These are phyloP conservation scores for Cydia pomonella DNA, from an alignment of 1,140 invertebrate species.

Conservation along the genomic window DNA sequence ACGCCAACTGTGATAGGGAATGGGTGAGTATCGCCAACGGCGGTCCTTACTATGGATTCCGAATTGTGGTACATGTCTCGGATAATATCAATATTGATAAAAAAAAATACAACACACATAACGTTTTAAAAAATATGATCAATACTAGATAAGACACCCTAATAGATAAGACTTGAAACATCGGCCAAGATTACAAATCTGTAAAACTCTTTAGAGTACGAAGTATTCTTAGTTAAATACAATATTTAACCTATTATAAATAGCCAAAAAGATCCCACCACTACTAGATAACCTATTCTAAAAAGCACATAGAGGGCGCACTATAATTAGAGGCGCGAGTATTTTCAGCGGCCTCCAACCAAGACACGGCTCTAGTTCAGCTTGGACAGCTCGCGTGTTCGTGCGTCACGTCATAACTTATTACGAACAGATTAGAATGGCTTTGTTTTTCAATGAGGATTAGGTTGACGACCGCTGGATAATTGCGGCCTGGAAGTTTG, in stretches of 20 bases:
- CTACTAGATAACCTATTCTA: slow-evolving; percentile 12
- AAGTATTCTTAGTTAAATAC: neutral
- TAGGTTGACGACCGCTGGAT: slow-evolving; percentile 11
- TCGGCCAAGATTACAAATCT: too few species aligned
- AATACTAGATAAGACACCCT: too few species aligned
- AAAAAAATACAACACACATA: too few species aligned
- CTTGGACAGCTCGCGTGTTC: slow-evolving; percentile 40
- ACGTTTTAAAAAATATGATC: too few species aligned
- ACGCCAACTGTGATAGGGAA: too few species aligned
- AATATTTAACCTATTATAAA: neutral
- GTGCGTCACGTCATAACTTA: slow-evolving; percentile 30
- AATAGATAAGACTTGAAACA: too few species aligned
- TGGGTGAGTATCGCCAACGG: too few species aligned
- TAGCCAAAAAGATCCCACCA: neutral
- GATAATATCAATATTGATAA: too few species aligned
- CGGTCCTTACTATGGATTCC: too few species aligned
- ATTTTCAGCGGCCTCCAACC: slow-evolving; percentile 61
- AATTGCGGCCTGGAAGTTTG: neutral
- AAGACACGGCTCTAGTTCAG: slow-evolving; percentile 55
- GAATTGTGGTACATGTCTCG: too few species aligned
- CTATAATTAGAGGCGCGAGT: slow-evolving; percentile 57
- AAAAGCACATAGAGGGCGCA: neutral
- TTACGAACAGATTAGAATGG: slow-evolving; percentile 27
- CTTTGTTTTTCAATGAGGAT: slow-evolving; percentile 19
- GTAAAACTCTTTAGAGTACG: too few species aligned